Percentiles rank a stretch among this genome's conserved stretches.
Conservation (phyloP, 2,113 vertebrate genomes). For the Corydoras maculifer region DNA sequence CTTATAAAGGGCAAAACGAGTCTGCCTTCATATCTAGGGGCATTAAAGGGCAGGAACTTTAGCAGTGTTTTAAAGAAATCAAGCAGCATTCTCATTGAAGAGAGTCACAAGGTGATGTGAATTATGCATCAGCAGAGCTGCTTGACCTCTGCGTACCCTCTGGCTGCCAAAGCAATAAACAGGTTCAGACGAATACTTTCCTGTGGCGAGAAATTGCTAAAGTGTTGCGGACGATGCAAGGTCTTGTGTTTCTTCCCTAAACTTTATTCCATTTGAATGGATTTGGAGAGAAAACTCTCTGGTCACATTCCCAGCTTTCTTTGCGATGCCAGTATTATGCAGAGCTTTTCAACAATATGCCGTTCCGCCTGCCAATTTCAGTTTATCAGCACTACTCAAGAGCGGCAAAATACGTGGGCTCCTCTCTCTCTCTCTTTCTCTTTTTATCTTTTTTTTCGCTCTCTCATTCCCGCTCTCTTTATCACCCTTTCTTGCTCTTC, state of each 20-base stretch:
- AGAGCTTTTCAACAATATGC: constrained; percentile 12
- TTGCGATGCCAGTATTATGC: not conserved
- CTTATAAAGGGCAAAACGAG: not conserved
- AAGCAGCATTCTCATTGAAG: not conserved
- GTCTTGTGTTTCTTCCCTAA: not conserved
- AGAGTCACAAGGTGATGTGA: not conserved
- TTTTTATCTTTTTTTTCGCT: too few species aligned
- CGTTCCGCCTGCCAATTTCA: constrained; percentile 8
- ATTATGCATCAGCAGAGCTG: constrained; percentile 10
- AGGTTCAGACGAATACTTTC: not conserved
- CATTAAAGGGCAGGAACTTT: not conserved
- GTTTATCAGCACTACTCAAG: constrained; percentile 16
- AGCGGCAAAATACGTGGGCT: constrained; percentile 3
- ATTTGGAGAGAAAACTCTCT: constrained; percentile 25
- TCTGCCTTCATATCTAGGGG: not conserved
- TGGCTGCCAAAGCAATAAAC: constrained; percentile 8
- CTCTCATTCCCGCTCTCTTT: too few species aligned
- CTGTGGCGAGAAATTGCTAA: not conserved
- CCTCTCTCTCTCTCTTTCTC: not conserved
- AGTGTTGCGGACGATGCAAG: constrained; percentile 2
- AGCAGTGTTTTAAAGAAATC: not conserved
- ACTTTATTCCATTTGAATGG: constrained; percentile 6
- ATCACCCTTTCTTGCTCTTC: too few species aligned
- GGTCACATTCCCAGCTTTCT: constrained; percentile 6
- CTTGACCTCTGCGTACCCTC: not conserved